Evolutionary conservation across 1,140 invertebrate genomes (phyloP), one percentile per base, ranked within the genome.

Genomic region (Drosophila insularis): DNA sequence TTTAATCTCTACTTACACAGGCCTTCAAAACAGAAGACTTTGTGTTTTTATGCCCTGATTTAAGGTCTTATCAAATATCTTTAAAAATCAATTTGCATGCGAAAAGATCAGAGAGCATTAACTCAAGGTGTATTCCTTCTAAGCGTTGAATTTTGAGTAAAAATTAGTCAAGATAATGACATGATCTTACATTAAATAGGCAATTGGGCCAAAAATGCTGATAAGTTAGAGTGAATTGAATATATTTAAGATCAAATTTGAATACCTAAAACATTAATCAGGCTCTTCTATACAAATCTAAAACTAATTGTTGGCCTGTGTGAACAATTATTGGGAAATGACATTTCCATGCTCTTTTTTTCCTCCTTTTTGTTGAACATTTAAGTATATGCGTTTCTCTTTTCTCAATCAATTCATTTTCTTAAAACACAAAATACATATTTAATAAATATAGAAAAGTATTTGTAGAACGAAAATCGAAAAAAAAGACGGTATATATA

Each of bases 401-500:
- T 66, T 77, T 54, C 56, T 61, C 67, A 23, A 77, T 77, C 55
- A 55, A 37, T 76, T 61, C 53, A 50, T 67, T 71, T 77, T 53
- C 65, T 68, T 0, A 27, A 66, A 63, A 64, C 37, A 81, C 53
- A 68, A 50, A 72, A 76, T 62, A 59, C 61, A 78, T 73, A 64
- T 69, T 66, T 79, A 65, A 79, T 72, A 79, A 71, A 78, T 68
- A 80, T 84, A 85, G 66, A 80, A 74, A 89, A 89, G 85, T 89
- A 89, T 89, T 89, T 89, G 84, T 89, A 89, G 84, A 70, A 68
- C 56, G 74, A 78, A 68, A 68, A 79, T 74, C 68, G 68, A 70
- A 69, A 53, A 74, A 66, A 71, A 76, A 78, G 75, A 64, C 72
- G 50, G 65, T 85, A 87, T 71, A 81, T 86, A 87, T 81, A 85